These are phyloP conservation scores for Cataglyphis cursor DNA, from an alignment of 2,888 invertebrate genomes.

Conservation along the genomic window DNA sequence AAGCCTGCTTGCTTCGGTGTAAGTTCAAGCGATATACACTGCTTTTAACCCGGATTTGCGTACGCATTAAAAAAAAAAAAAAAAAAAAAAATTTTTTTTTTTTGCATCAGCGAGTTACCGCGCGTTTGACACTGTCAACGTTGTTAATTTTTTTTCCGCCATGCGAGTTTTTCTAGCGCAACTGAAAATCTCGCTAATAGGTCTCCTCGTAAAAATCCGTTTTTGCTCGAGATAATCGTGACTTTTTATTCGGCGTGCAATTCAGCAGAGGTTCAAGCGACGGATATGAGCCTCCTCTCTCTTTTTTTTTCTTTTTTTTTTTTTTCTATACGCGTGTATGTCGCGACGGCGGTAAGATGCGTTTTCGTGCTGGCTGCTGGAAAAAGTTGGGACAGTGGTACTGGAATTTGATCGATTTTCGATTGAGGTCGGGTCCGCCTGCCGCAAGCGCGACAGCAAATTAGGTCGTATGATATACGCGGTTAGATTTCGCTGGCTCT, in stretches of 20 bases:
- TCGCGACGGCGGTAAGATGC: constrained; percentile 28
- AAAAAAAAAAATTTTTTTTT: too few species aligned
- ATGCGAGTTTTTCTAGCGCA: constrained; percentile 12
- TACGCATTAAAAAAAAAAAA: constrained; percentile 22
- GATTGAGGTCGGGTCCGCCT: constrained; percentile 51
- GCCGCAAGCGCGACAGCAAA: constrained; percentile 50
- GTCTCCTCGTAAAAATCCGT: constrained; percentile 9
- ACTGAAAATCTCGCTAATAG: constrained; percentile 36
- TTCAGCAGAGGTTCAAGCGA: constrained; percentile 17
- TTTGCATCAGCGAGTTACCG: constrained; percentile 36
- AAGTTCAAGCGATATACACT: constrained; percentile 68
- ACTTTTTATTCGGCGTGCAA: constrained; percentile 19
- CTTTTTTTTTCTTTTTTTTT: background rate
- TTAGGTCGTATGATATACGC: constrained; percentile 55
- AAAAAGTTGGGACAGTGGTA: constrained; percentile 43
- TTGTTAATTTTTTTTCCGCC: constrained; percentile 32
- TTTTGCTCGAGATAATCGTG: constrained; percentile 23
- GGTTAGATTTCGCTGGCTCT: constrained; percentile 41
- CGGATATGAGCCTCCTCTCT: background rate
- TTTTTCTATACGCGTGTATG: background rate
- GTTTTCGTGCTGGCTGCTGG: constrained; percentile 31
- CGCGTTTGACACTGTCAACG: constrained; percentile 50
- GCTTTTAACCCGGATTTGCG: constrained; percentile 78
- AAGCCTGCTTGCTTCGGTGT: background rate
- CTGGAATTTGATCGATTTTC: constrained; percentile 57